Conservation (phyloP, 2,113 vertebrate species). For the Brachirus orientalis region DNA sequence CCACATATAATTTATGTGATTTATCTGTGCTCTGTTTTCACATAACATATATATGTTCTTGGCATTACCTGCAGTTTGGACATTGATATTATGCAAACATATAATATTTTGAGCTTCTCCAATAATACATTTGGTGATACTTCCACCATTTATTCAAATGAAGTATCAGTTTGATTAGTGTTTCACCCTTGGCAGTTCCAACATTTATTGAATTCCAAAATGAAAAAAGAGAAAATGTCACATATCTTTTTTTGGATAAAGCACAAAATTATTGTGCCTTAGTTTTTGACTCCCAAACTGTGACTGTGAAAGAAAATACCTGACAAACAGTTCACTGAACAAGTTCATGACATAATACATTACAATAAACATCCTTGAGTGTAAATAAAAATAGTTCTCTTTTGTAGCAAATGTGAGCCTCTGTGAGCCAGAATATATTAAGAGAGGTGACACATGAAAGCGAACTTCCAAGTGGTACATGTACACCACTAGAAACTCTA, state of each 20-base stretch:
- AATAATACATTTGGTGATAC: background rate
- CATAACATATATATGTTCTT: slow-evolving; percentile 2
- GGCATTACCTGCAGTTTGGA: slow-evolving; percentile 8
- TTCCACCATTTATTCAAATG: background rate
- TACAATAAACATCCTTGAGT: slow-evolving; percentile 15
- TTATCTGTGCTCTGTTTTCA: slow-evolving; percentile 10
- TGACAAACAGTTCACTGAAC: slow-evolving; percentile 43
- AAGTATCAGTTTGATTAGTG: slow-evolving; percentile 35
- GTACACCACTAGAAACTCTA: slow-evolving; percentile 35
- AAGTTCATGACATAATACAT: slow-evolving; percentile 49
- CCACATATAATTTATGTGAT: slow-evolving; percentile 17
- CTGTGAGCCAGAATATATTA: slow-evolving; percentile 17
- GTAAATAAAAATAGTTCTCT: background rate
- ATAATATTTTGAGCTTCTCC: background rate
- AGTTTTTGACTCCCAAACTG: slow-evolving; percentile 48
- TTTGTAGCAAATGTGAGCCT: slow-evolving; percentile 2
- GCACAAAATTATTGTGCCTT: slow-evolving; percentile 52
- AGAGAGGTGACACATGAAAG: slow-evolving; percentile 15
- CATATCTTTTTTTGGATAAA: slow-evolving; percentile 26
- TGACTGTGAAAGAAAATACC: slow-evolving; percentile 55
- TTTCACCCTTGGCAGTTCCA: slow-evolving; percentile 30
- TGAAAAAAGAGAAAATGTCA: slow-evolving; percentile 28
- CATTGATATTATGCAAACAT: background rate
- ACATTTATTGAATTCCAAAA: slow-evolving; percentile 30
- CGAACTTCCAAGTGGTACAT: slow-evolving; percentile 48